Conservation (phyloP, 2,888 invertebrate species). For the Spilosoma lubricipeda region DNA sequence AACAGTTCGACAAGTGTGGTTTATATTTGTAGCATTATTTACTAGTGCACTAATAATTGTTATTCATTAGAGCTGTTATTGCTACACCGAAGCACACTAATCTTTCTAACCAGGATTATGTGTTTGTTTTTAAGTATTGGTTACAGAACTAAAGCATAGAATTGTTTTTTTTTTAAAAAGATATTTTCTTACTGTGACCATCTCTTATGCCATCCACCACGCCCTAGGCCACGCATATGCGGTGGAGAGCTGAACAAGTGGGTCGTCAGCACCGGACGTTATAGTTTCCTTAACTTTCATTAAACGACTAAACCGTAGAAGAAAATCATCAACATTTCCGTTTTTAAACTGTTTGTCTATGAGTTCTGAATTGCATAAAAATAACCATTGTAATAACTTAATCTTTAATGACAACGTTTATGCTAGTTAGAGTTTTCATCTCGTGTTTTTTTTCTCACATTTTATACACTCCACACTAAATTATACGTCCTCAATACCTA, state of each 20-base stretch:
- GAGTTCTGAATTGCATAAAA: background rate
- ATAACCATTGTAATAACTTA: background rate
- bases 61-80: no score
- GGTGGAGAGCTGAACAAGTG: conserved; percentile 63
- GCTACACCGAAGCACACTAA: no score
- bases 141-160: background rate
- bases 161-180: background rate
- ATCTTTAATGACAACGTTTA: background rate
- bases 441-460: no score
- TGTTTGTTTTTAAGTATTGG: no score
- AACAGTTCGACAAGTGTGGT: no score
- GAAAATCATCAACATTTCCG: conserved; percentile 40
- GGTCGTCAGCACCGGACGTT: conserved; percentile 50
- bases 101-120: no score
- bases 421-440: no score
- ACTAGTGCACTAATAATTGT: no score
- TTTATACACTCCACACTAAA: background rate
- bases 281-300: conserved; percentile 53
- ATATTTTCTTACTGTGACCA: background rate
- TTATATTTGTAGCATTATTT: no score
- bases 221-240: conserved; percentile 45
- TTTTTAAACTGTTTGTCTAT: background rate
- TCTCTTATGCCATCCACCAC: conserved; percentile 30
- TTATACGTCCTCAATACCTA: background rate
- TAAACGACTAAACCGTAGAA: conserved; percentile 34